Percentiles rank a stretch among this genome's conserved stretches.
phyloP scores from a whole-genome alignment of 1,140 invertebrate species.

The Papilio dardanus region DNA sequence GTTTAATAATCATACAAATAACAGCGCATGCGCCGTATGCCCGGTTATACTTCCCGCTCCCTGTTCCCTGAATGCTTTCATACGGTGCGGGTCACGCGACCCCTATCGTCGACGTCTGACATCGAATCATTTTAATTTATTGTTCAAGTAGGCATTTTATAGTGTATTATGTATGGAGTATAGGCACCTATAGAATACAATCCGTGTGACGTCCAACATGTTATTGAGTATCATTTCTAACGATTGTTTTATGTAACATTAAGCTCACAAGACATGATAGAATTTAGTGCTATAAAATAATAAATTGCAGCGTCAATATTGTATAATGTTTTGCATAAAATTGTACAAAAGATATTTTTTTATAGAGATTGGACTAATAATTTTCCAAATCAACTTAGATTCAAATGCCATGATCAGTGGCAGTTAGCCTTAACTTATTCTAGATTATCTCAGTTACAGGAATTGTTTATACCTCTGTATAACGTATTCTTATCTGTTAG shows the following conservation, averaged over 20 bases:
- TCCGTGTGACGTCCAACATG: background rate
- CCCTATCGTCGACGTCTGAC: constrained; percentile 63
- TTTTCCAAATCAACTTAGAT: no score
- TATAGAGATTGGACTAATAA: no score
- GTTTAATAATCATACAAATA: constrained; percentile 21
- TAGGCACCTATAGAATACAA: background rate
- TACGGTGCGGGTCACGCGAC: constrained; percentile 76
- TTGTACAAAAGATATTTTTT: no score
- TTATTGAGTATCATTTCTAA: background rate
- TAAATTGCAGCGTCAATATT: no score
- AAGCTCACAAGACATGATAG: no score
- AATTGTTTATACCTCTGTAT: no score
- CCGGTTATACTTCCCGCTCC: constrained; percentile 40
- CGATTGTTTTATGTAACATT: background rate
- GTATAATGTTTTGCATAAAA: no score
- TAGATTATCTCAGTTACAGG: background rate
- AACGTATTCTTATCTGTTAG: background rate
- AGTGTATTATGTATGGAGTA: background rate
- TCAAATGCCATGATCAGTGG: no score
- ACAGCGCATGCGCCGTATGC: background rate
- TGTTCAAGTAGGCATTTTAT: constrained; percentile 43
- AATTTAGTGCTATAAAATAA: background rate
- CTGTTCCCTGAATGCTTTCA: constrained; percentile 51
- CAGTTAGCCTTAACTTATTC: background rate
- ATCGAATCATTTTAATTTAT: constrained; percentile 58